Evolutionary conservation across 2,888 invertebrate genomes (phyloP), one percentile per base, ranked within the genome.

Genomic region (Eremobia ochroleuca): DNA sequence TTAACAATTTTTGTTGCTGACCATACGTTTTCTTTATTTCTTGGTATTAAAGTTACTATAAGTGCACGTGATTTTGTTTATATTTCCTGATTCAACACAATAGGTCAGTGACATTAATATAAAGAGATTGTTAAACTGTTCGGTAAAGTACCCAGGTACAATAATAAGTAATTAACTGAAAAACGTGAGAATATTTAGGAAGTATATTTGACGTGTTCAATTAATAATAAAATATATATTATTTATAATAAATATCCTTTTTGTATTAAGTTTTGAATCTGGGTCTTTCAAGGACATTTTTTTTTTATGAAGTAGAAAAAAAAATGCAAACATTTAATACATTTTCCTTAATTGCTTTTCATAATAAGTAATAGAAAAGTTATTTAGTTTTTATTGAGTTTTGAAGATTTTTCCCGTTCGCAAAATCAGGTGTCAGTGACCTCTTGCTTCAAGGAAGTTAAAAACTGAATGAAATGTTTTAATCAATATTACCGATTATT

Each of bases 31-130:
- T 61, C n/a, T 80, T 61, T 80, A 81, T 73, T 69, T 79, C 66
- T 85, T 83, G 21, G 77, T 73, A 64, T 79, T 73, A 52, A 67
- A 62, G 31, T 62, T 66, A 69, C 76, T 75, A 76, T 68, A 64
- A 31, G 49, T 65, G 37, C 66, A 78, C 70, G 76, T 82, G 64
- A 81, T 73, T 75, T 71, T 79, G 74, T 76, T 68, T 67, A 64
- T 76, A 75, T 82, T 88, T 87, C 86, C 87, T 86, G 86, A 71
- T 69, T 70, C 25, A 67, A 46, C 34, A 55, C 37, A 74, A 71
- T 71, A 52, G 79, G 78, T 76, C 76, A 75, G 13, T 79, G 73
- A 37, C 70, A 73, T 77, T 77, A 62, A 58, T 21, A 3, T 25
- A 65, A 79, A 81, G 76, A 68, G 85, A 87, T 77, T 85, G 85